Evolutionary conservation across 2,113 vertebrate genomes (phyloP).

Genomic region (Alethe castanea): DNA sequence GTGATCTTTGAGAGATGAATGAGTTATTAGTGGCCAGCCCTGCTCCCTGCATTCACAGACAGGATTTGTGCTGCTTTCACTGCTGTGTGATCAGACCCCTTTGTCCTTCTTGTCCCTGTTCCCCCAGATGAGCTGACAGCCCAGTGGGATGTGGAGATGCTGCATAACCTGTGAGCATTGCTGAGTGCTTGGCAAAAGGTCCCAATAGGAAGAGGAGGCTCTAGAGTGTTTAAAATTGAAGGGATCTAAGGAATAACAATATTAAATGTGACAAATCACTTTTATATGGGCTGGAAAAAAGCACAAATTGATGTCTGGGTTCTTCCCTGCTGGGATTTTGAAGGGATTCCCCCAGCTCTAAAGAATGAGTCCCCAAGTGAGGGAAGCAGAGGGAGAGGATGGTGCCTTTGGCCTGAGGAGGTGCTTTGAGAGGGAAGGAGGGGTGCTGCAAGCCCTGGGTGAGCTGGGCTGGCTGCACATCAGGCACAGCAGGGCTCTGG

Average conservation of each 20-base stretch:
- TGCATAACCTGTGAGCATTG: background rate
- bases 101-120: background rate
- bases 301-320: background rate
- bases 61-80: background rate
- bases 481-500: background rate
- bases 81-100: background rate
- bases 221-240: background rate
- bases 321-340: background rate
- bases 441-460: background rate
- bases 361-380: background rate
- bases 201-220: background rate
- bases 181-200: background rate
- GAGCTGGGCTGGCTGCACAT: background rate
- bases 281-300: background rate
- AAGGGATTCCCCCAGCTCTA: background rate
- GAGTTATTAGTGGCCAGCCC: background rate
- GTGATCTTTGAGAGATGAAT: background rate
- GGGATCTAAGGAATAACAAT: background rate
- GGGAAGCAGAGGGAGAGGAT: background rate
- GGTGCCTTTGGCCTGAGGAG: constrained; percentile 15
- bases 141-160: background rate
- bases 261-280: background rate
- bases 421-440: background rate
- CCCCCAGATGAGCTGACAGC: background rate
- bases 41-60: background rate